Percentiles rank a stretch among this genome's conserved stretches.
Evolutionary conservation across 2,113 vertebrate genomes (phyloP).

Genomic region (Acinonyx jubatus): DNA sequence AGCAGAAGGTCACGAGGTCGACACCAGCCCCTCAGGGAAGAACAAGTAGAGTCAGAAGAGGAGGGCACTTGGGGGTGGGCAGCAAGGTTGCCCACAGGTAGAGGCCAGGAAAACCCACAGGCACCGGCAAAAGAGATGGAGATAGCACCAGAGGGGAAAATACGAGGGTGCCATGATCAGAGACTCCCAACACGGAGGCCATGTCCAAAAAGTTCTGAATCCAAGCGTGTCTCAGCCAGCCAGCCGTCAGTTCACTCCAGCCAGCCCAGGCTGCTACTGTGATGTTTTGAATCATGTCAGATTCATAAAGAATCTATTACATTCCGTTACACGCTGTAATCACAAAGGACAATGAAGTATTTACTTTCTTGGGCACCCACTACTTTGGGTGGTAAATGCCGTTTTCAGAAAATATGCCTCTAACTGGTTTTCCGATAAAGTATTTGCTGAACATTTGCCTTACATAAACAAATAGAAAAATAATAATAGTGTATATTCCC

Average conservation of each 20-base stretch:
- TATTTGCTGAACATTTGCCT: slow-evolving; percentile 28
- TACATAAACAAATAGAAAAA: slow-evolving; percentile 67
- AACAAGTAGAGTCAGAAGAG: not conserved
- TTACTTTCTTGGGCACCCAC: not conserved
- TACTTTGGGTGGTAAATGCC: not conserved
- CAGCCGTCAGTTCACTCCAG: not conserved
- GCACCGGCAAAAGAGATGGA: not conserved
- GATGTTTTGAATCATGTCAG: not conserved
- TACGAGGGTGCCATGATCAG: not conserved
- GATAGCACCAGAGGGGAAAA: not conserved
- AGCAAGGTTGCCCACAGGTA: not conserved
- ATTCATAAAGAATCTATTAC: slow-evolving; percentile 21
- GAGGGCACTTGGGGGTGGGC: not conserved
- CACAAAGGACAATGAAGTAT: not conserved
- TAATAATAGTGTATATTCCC: slow-evolving; percentile 46
- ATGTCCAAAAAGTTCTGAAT: not conserved
- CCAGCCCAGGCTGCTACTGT: not conserved
- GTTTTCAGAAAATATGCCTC: not conserved
- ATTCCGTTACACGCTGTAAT: not conserved
- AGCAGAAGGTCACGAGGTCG: not conserved
- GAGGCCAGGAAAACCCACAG: not conserved
- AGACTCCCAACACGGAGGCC: not conserved
- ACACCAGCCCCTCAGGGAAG: not conserved
- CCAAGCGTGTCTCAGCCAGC: not conserved
- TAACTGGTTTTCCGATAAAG: slow-evolving; percentile 9